Percentiles rank a stretch among this genome's conserved stretches.
Conservation (phyloP, 2,113 vertebrate species). For the Microcebus lehilahytsara region DNA sequence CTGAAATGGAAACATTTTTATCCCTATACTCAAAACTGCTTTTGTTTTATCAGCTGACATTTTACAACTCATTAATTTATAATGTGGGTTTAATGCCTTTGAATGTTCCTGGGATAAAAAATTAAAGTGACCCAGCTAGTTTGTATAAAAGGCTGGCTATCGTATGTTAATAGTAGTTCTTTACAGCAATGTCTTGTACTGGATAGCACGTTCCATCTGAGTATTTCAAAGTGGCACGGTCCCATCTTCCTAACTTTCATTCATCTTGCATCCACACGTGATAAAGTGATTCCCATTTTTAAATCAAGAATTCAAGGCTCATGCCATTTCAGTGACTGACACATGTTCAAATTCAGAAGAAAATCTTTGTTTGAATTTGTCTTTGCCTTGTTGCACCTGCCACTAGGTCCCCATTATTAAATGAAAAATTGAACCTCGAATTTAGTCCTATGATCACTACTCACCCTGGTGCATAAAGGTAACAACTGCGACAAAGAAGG, state of each 20-base stretch:
- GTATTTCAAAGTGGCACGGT: slow-evolving; percentile 23
- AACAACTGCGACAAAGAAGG: slow-evolving; percentile 5
- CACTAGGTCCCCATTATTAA: not conserved
- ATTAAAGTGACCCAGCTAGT: slow-evolving; percentile 76
- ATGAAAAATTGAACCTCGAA: slow-evolving; percentile 34
- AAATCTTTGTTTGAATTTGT: slow-evolving; percentile 43
- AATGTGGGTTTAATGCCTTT: slow-evolving; percentile 76
- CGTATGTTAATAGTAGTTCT: slow-evolving; percentile 38
- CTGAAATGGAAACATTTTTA: slow-evolving; percentile 81
- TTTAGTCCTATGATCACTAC: slow-evolving; percentile 42
- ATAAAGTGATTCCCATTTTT: slow-evolving; percentile 37
- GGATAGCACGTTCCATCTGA: not conserved
- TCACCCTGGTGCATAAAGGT: not conserved
- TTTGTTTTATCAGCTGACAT: slow-evolving; percentile 81
- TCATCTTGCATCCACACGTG: slow-evolving; percentile 23
- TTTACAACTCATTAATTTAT: slow-evolving; percentile 82
- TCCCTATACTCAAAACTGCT: slow-evolving; percentile 77
- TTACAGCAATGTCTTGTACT: slow-evolving; percentile 32
- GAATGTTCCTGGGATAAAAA: slow-evolving; percentile 76
- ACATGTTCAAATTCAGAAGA: slow-evolving; percentile 33
- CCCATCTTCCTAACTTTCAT: slow-evolving; percentile 21
- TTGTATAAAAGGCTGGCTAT: slow-evolving; percentile 64
- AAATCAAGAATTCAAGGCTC: slow-evolving; percentile 44
- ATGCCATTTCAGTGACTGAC: not conserved
- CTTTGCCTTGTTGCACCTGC: slow-evolving; percentile 26